Percentiles rank a stretch among this genome's conserved stretches.
phyloP scores from a whole-genome alignment of 2,113 vertebrate species.

The Jaculus jaculus region DNA sequence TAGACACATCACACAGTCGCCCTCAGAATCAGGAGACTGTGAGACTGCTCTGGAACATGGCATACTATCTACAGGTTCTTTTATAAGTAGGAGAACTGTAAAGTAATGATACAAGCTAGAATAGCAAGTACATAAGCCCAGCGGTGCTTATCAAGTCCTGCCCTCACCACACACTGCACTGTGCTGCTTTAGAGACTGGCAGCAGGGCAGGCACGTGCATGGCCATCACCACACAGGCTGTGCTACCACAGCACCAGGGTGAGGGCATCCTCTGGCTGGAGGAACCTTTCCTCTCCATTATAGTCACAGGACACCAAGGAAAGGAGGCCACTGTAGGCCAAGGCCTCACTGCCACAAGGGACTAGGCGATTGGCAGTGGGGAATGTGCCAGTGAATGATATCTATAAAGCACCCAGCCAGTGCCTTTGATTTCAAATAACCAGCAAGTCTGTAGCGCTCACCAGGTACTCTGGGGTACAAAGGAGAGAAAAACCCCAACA shows the following conservation, averaged over 20 bases:
- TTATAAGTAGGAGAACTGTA: not conserved
- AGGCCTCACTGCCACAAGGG: not conserved
- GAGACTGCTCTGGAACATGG: not conserved
- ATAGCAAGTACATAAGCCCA: not conserved
- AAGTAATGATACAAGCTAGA: not conserved
- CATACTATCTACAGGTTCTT: not conserved
- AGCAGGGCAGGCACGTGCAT: not conserved
- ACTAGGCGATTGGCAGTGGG: not conserved
- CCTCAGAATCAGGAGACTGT: too few relatives aligned
- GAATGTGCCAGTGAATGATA: not conserved
- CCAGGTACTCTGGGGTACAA: not conserved
- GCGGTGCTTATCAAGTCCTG: not conserved
- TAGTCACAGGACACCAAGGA: not conserved
- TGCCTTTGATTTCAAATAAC: not conserved
- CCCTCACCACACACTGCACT: too few relatives aligned
- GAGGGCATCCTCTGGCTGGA: not conserved
- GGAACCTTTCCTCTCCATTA: not conserved
- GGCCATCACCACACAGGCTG: not conserved
- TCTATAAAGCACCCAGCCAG: not conserved
- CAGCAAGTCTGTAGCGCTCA: not conserved
- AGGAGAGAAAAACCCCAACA: not conserved
- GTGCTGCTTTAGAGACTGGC: not conserved
- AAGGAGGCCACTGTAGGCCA: not conserved
- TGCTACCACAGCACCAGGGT: not conserved
- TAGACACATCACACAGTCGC: not conserved